Percentiles rank a stretch among this genome's conserved stretches.
Evolutionary conservation across 37 sponge, comb jelly and placozoan genomes (phyloP).

Genomic region (Ianthella basta): DNA sequence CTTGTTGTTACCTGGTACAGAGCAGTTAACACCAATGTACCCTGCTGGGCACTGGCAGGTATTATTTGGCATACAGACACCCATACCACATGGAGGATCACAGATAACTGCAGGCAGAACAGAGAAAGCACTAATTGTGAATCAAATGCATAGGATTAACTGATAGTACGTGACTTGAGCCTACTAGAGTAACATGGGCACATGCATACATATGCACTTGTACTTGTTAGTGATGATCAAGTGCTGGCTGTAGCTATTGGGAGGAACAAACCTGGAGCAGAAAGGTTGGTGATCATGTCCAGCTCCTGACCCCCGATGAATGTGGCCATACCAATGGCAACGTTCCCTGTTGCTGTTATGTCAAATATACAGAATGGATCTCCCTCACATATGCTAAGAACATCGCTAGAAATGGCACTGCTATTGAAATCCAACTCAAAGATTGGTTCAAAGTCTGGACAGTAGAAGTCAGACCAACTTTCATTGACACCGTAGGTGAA

Average conservation of each 20-base stretch:
- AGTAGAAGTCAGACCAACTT: conserved; percentile 45
- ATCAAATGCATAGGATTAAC: too few species aligned
- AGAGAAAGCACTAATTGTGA: too few species aligned
- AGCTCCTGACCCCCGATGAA: conserved; percentile 17
- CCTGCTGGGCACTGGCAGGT: conserved; percentile 35
- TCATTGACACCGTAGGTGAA: conserved; percentile 42
- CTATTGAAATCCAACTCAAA: conserved; percentile 43
- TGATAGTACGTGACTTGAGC: not conserved
- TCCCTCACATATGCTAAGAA: conserved; percentile 37
- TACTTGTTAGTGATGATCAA: too few species aligned
- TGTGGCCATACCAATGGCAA: conserved; percentile 55
- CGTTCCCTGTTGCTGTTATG: conserved; percentile 50
- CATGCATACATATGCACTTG: too few species aligned
- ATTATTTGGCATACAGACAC: conserved; percentile 38
- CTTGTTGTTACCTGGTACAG: not conserved
- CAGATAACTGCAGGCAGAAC: conserved; percentile 21
- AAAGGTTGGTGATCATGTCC: conserved; percentile 33
- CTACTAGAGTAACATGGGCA: too few species aligned
- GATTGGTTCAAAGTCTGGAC: conserved; percentile 49
- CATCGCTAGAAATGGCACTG: conserved; percentile 23
- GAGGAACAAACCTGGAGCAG: conserved; percentile 31
- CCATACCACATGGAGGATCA: conserved; percentile 33
- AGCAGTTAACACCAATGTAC: conserved; percentile 21
- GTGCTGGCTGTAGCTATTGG: too few species aligned
- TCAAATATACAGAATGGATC: conserved; percentile 61